Evolutionary conservation across 2,797 vertebrate genomes (phyloP).

Genomic region (Anableps anableps): DNA sequence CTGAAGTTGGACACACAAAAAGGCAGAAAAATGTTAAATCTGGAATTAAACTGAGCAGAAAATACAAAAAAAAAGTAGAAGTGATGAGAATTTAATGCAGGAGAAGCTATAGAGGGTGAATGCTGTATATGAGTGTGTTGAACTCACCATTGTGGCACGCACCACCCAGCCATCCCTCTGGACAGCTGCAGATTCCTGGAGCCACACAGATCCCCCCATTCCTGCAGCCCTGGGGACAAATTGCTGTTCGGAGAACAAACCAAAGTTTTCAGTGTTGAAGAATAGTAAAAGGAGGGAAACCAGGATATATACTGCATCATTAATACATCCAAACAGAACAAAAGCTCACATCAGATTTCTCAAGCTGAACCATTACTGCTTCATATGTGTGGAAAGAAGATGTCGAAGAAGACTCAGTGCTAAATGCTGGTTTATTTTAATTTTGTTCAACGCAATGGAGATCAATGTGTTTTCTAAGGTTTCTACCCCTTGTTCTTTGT

Average conservation of each 20-base stretch:
- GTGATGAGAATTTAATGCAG: neutral
- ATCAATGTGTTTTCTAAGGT: neutral
- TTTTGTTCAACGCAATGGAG: neutral
- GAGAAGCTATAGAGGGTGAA: neutral
- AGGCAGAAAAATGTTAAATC: constrained; percentile 28
- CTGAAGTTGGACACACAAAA: neutral
- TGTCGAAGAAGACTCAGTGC: neutral
- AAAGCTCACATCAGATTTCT: neutral
- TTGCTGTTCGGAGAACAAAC: constrained; percentile 71
- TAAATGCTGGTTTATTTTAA: neutral
- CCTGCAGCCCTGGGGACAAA: constrained; percentile 87
- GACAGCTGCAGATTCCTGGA: constrained; percentile 91
- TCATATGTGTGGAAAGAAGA: neutral
- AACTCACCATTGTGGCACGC: constrained; percentile 86
- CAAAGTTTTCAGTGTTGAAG: constrained; percentile 6
- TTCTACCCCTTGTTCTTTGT: neutral
- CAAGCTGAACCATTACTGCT: neutral
- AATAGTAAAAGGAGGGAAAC: neutral
- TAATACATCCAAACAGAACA: neutral
- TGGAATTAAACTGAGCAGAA: constrained; percentile 32
- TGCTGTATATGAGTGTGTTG: neutral
- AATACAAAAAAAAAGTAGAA: neutral
- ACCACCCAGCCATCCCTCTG: constrained; percentile 86
- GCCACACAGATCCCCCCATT: constrained; percentile 87
- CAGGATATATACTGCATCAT: neutral